Conservation (phyloP, 2,888 invertebrate species). For the Morpho helenor region DNA sequence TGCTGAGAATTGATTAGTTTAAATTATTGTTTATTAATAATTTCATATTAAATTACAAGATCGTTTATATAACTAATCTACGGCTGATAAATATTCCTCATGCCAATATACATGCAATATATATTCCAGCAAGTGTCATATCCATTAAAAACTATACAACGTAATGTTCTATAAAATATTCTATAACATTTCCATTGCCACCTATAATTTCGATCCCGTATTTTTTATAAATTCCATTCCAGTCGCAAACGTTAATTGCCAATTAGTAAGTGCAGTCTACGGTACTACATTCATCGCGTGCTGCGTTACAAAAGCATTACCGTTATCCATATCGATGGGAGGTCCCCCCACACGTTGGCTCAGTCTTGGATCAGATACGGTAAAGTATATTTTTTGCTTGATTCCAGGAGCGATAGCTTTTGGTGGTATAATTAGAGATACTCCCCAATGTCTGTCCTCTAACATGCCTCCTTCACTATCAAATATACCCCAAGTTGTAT, state of each 20-base stretch:
- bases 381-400: constrained; percentile 96
- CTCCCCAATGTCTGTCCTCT: constrained; percentile 93
- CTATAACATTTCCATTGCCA: constrained; percentile 36
- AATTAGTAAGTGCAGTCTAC: constrained; percentile 76
- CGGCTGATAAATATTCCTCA: constrained; percentile 13
- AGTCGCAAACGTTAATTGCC: constrained; percentile 59
- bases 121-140: constrained; percentile 24
- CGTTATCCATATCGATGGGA: constrained; percentile 94
- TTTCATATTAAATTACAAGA: neutral
- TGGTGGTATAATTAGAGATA: constrained; percentile 92
- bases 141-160: constrained; percentile 20
- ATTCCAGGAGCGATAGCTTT: constrained; percentile 91
- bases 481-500: constrained; percentile 83
- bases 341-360: constrained; percentile 87
- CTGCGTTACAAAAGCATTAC: constrained; percentile 80
- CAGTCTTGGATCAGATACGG: constrained; percentile 87
- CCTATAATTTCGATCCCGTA: constrained; percentile 23
- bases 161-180: constrained; percentile 35
- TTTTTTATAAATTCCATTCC: constrained; percentile 43
- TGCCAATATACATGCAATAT: constrained; percentile 28
- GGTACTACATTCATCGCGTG: constrained; percentile 67
- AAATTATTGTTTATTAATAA: neutral
- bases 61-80: constrained; percentile 1
- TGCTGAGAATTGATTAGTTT: neutral
- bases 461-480: constrained; percentile 90